Base-by-base conservation (phyloP, 2,113 vertebrate genomes). In the Tringa solitaria region DNA sequence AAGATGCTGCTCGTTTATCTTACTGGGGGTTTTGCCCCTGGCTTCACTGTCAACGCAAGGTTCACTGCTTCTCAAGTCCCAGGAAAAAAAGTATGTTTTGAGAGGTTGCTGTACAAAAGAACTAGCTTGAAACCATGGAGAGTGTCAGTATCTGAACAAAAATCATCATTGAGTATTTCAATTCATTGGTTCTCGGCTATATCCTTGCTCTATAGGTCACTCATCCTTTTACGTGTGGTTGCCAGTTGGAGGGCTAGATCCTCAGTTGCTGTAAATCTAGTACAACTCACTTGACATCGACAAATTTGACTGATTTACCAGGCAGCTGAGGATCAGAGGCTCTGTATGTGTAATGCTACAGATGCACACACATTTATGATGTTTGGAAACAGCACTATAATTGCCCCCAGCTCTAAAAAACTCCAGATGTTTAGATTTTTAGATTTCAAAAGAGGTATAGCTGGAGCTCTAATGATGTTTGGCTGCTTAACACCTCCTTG, bases 361-460 rank as follows among this genome's bases (percentile, higher is more conserved):
- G 63, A 54, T 43, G 79, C 32, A 21, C 59, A 67, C 57, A 48
- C 48, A 15, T 91, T 87, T 84, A 17, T 87, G 45, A 63, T 84
- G 74, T 85, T 95, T 84, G 87, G 46, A 85, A 94, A 85, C 10
- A n/a, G 54, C 26, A 5, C 32, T 76, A 3, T 91, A 95, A 96
- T 91, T 90, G 63, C n/a, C 77, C 35, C 45, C 73, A 84, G 63
- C 79, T 93, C 76, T 61, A 75, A 89, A 79, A 94, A 80, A 77
- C 57, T 60, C 67, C 84, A 91, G 72, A 93, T 95, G 88, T 94
- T 94, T 84, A 84, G 76, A 63, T 89, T 65, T 90, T 84, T 76
- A 51, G 35, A 63, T 96, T 92, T 94, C 60, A 63, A 35, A 88
- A 83, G 76, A 50, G 63, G 19, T 68, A 20, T 79, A 35, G 22